A percentile compares a stretch with the other conserved stretches of the same genome.
These are phyloP conservation scores for Cylindroiulus punctatus DNA, from an alignment of 2,888 invertebrate species.

Conservation along the genomic window DNA sequence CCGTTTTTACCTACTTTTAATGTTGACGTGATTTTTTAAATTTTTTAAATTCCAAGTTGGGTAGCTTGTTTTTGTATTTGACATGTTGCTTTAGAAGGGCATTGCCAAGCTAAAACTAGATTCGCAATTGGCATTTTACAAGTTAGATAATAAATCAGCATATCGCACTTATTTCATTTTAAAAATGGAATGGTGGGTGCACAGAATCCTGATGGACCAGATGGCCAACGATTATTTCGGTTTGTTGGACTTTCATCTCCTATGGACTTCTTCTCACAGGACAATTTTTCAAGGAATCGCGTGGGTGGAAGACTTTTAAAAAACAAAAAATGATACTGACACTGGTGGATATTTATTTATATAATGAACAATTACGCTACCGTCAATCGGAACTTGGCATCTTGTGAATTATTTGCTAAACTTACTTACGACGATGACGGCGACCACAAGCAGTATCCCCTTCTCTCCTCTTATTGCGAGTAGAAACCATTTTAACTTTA, in stretches of 20 bases:
- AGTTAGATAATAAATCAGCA: too few species aligned
- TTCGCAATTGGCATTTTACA: too few species aligned
- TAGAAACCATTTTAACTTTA: conserved; percentile 43
- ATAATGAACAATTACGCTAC: conserved; percentile 38
- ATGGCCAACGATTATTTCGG: background rate
- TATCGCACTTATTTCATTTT: background rate
- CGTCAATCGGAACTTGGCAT: conserved; percentile 21
- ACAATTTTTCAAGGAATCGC: conserved; percentile 35
- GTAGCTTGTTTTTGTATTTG: too few species aligned
- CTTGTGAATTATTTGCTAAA: conserved; percentile 43
- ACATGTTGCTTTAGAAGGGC: too few species aligned
- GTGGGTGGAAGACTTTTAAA: conserved; percentile 33
- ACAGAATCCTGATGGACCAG: background rate
- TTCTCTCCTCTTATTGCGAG: conserved; percentile 30
- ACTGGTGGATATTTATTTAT: conserved; percentile 45
- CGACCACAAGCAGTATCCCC: conserved; percentile 45
- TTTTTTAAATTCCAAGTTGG: too few species aligned
- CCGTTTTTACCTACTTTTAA: too few species aligned
- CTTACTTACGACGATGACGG: conserved; percentile 44
- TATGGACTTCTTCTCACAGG: conserved; percentile 19
- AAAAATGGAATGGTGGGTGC: background rate
- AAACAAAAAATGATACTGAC: background rate
- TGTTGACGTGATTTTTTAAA: too few species aligned
- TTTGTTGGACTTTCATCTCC: background rate
- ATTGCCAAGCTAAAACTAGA: too few species aligned